Conservation (phyloP, 2,797 vertebrate species). For the Anabacerthia variegaticeps region DNA sequence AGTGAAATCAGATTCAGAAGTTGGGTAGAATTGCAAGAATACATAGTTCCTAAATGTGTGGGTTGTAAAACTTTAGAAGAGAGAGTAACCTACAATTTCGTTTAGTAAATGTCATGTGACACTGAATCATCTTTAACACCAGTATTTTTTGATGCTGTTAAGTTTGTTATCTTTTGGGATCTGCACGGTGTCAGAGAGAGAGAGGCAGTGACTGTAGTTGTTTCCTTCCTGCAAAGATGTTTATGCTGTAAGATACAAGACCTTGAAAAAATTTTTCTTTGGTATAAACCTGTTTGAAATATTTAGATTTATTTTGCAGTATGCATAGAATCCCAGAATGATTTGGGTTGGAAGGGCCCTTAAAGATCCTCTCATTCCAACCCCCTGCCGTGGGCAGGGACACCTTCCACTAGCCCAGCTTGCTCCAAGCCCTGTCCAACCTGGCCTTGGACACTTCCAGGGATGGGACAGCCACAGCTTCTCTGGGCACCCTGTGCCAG, state of each 20-base stretch:
- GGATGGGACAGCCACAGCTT: background rate
- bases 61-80: background rate
- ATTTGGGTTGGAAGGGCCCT: background rate
- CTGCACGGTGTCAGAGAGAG: background rate
- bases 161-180: background rate
- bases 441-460: background rate
- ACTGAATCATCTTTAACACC: background rate
- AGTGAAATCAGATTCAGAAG: background rate
- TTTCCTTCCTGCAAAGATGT: background rate
- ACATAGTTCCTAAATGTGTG: background rate
- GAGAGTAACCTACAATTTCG: background rate
- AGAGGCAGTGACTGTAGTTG: background rate
- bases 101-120: background rate
- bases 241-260: background rate
- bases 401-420: rapidly evolving
- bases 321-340: background rate
- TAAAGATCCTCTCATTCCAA: background rate
- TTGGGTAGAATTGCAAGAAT: background rate
- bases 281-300: background rate
- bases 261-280: background rate
- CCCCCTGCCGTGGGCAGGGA: background rate
- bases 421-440: rapidly evolving
- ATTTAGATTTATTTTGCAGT: background rate
- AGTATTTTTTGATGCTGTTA: background rate
- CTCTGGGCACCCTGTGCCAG: background rate